Evolutionary conservation across 1,140 invertebrate species (phyloP).

Genomic region (Neodiprion lecontei): DNA sequence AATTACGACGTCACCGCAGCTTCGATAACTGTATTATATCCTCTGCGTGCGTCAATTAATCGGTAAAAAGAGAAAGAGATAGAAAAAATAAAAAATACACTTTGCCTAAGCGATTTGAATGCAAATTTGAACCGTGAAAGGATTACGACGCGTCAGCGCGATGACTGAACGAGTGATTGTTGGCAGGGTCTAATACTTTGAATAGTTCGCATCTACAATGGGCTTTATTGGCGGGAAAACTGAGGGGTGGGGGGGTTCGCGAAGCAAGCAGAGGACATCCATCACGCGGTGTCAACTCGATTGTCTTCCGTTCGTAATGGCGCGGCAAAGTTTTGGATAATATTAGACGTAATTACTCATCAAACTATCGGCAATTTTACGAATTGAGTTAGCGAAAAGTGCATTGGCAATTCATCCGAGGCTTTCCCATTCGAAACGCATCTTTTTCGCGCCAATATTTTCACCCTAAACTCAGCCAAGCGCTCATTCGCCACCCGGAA

Average conservation of each 20-base stretch:
- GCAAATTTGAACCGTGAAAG: constrained; percentile 49
- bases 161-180: constrained; percentile 62
- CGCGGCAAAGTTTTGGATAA: constrained; percentile 53
- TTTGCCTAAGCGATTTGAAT: constrained; percentile 7
- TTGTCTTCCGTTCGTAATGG: constrained; percentile 55
- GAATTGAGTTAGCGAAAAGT: neutral
- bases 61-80: neutral
- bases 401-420: neutral
- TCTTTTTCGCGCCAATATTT: neutral
- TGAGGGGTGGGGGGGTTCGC: constrained; percentile 38
- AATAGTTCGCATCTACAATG: constrained; percentile 64
- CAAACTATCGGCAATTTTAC: neutral
- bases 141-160: constrained; percentile 61
- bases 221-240: constrained; percentile 61
- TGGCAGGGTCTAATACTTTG: constrained; percentile 60
- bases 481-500: neutral
- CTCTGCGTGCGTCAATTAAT: neutral
- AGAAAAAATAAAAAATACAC: neutral
- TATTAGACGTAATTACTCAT: neutral
- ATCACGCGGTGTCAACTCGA: constrained; percentile 62
- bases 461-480: neutral
- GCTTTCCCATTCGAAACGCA: neutral
- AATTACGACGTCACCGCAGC: neutral
- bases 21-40: neutral
- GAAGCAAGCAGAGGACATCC: constrained; percentile 51